phyloP scores from a whole-genome alignment of 2,797 vertebrate genomes.

The Alca torda region DNA sequence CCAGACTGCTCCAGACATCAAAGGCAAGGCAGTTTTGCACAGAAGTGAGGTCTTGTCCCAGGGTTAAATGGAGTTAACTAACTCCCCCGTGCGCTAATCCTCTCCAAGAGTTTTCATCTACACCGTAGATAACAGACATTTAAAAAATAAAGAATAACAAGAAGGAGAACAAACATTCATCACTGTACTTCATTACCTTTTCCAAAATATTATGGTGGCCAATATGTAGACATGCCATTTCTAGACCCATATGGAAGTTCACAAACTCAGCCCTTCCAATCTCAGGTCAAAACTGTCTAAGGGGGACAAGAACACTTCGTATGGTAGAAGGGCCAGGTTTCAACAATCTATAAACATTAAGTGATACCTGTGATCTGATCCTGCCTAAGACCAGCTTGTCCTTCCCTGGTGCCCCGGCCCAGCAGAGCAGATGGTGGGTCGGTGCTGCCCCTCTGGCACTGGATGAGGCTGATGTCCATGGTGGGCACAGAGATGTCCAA shows the following conservation, averaged over 20 bases:
- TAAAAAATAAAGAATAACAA: background rate
- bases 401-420: background rate
- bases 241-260: background rate
- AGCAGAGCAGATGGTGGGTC: background rate
- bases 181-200: background rate
- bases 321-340: background rate
- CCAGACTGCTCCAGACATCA: background rate
- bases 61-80: background rate
- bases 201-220: background rate
- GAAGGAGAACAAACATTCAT: background rate
- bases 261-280: background rate
- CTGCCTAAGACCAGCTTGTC: background rate
- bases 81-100: fast-evolving
- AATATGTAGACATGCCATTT: background rate
- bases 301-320: background rate
- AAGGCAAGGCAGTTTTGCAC: background rate
- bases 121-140: background rate
- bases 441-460: background rate
- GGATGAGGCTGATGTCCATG: no score
- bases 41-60: background rate
- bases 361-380: fast-evolving
- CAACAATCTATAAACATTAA: background rate
- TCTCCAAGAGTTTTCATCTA: background rate
- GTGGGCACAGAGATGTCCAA: fast-evolving
- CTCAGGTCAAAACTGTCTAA: background rate